Evolutionary conservation across 2,888 invertebrate species (phyloP), one percentile per base, ranked within the genome.

Genomic region (Plagiodera versicolora): DNA sequence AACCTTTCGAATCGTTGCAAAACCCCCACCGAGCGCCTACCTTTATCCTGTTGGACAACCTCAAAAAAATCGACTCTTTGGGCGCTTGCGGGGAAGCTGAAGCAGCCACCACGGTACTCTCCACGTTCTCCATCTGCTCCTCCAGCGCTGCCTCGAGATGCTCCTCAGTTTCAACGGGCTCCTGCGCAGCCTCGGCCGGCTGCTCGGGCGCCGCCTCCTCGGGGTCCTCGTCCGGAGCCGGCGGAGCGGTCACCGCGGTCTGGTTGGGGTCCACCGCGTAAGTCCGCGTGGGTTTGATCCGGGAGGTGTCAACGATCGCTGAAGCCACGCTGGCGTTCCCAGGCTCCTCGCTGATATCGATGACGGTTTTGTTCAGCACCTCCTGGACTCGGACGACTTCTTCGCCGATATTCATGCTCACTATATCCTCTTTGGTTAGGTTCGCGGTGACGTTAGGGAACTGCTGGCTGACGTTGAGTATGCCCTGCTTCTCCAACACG

Each of bases 1-100:
- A 58, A 55, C 16, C 18, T 18, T 16, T 28, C 28, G 4, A 28
- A 6, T 4, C 6, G 1, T 47, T 47, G 20, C 1, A 47, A 11
- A 9, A 47, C 11, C 2, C 17, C 16, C 47, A 17, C 2, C 10
- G 4, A 19, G 5, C 20, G 49, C 51, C 77, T 75, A 92, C 92
- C 87, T 95, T 96, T 59, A 99, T 95, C 75, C 97, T 88, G 80
- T 98, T 99, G 61, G 94, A 95, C 60, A 99, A 85, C 68, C 98
- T 85, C 76, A 98, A 87, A 78, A 99, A 95, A n/a, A 98, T 94
- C 8, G 95, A 95, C 80, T 98, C 97, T 72, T 95, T 95, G 75
- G 92, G 92, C 60, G 83, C 77, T 67, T 79, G 78, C 1, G 80
- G 79, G 8, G 78, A 75, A 49, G 65, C 56, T 6, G 60, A 55